Evolutionary conservation across 2,888 invertebrate genomes (phyloP).

Genomic region (Phortica magna): DNA sequence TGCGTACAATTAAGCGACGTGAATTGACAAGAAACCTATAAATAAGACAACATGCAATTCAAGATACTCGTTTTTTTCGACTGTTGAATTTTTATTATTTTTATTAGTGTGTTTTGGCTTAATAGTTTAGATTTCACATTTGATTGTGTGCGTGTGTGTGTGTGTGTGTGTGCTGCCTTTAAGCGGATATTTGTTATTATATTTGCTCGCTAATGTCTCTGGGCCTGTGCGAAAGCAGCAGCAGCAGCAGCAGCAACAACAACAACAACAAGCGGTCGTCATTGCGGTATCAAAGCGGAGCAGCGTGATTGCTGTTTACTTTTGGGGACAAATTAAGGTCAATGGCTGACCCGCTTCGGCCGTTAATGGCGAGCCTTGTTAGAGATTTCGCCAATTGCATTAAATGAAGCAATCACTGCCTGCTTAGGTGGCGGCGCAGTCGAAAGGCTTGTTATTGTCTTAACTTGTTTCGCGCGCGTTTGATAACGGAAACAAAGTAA

Average conservation of each 20-base stretch:
- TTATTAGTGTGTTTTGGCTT: not conserved
- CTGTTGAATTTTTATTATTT: not conserved
- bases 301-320: constrained; percentile 5
- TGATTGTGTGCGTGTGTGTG: not conserved
- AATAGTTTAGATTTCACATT: not conserved
- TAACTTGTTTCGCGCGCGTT: constrained; percentile 35
- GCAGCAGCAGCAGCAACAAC: constrained; percentile 32
- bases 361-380: constrained; percentile 28
- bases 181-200: not conserved
- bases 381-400: constrained; percentile 39
- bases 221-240: constrained; percentile 37
- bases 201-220: constrained; percentile 32
- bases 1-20: constrained; percentile 63
- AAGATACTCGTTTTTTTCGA: not conserved
- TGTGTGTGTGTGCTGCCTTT: not conserved
- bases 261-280: constrained; percentile 31
- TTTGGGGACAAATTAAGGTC: constrained; percentile 68
- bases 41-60: constrained; percentile 32
- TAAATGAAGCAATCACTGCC: constrained; percentile 14
- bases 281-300: too few species aligned
- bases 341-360: constrained; percentile 60
- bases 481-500: constrained; percentile 68
- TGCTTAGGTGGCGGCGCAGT: not conserved
- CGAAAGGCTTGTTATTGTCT: constrained; percentile 12
- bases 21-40: constrained; percentile 68